Conservation (phyloP, 2,113 vertebrate species). For the Eulemur macaco region DNA sequence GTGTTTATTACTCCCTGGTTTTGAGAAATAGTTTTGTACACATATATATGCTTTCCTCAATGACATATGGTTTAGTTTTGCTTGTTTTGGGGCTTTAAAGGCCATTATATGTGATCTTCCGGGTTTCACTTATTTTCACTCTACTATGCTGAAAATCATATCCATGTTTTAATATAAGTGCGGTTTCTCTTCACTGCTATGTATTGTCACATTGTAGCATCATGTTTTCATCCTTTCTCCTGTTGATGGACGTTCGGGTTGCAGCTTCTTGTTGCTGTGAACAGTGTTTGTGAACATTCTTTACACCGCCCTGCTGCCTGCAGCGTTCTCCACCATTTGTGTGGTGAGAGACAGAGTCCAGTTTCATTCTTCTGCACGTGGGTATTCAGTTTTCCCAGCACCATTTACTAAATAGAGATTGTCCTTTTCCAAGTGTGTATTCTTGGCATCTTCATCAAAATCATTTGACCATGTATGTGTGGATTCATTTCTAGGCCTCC, state of each 20-base stretch:
- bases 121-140: neutral
- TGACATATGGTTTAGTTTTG: neutral
- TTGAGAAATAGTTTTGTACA: neutral
- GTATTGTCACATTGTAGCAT: neutral
- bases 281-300: neutral
- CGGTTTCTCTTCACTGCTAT: neutral
- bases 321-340: neutral
- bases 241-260: neutral
- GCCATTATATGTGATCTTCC: neutral
- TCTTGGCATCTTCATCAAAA: neutral
- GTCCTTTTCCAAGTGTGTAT: neutral
- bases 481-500: neutral
- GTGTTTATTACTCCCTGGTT: neutral
- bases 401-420: neutral
- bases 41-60: neutral
- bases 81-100: neutral
- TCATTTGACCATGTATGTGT: neutral
- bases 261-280: neutral
- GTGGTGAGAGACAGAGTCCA: neutral
- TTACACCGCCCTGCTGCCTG: neutral
- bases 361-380: neutral
- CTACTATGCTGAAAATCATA: neutral
- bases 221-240: neutral
- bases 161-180: neutral
- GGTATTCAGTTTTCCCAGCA: neutral